phyloP scores from a whole-genome alignment of 2,797 vertebrate species.

The Trematomus bernacchii region DNA sequence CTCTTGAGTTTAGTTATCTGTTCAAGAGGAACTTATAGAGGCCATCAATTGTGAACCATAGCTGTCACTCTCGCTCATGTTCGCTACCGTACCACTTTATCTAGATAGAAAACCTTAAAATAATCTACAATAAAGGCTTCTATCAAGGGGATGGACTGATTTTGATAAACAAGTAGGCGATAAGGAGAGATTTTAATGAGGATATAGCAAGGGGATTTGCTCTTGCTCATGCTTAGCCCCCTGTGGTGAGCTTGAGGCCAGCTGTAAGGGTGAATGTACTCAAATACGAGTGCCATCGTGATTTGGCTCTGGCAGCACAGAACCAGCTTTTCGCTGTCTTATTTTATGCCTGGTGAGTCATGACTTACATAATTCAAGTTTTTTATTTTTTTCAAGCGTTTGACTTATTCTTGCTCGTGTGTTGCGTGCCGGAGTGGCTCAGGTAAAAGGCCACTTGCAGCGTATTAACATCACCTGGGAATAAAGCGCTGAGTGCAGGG shows the following conservation, averaged over 20 bases:
- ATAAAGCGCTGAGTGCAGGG: slow-evolving; percentile 5
- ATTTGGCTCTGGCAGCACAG: slow-evolving; percentile 56
- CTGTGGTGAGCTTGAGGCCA: slow-evolving; percentile 37
- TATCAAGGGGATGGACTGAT: neutral
- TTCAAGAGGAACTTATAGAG: neutral
- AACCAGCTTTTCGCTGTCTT: slow-evolving; percentile 60
- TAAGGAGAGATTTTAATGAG: slow-evolving; percentile 37
- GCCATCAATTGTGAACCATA: neutral
- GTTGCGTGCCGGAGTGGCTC: slow-evolving; percentile 38
- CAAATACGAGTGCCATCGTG: slow-evolving; percentile 29
- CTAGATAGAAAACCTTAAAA: neutral
- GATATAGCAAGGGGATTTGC: slow-evolving; percentile 41
- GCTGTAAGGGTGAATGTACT: slow-evolving; percentile 47
- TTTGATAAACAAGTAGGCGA: slow-evolving; percentile 34
- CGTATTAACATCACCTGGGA: slow-evolving; percentile 37
- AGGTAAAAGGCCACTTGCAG: slow-evolving; percentile 55
- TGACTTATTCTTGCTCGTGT: slow-evolving; percentile 79
- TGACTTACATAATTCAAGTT: slow-evolving; percentile 80
- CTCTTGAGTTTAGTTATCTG: neutral
- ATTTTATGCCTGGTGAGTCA: slow-evolving; percentile 79
- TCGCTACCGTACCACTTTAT: neutral
- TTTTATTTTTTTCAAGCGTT: slow-evolving; percentile 70
- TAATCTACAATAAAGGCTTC: slow-evolving; percentile 6
- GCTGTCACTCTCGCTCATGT: neutral
- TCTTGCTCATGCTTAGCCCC: slow-evolving; percentile 35